These are phyloP conservation scores for Scytalopus superciliaris DNA, from an alignment of 2,113 vertebrate genomes.

Conservation along the genomic window DNA sequence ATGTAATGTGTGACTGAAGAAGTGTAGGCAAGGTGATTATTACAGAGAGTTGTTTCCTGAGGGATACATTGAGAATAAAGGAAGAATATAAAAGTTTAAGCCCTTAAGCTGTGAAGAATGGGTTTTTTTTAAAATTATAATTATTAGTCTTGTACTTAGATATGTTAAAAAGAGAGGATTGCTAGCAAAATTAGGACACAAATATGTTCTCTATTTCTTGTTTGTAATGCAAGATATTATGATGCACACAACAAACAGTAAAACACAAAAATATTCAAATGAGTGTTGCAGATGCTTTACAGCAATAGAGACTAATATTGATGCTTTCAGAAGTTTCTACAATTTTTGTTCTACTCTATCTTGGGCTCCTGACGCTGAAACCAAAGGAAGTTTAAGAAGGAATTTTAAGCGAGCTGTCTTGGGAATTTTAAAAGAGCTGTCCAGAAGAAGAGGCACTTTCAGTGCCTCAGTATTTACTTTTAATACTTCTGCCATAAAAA, in stretches of 20 bases:
- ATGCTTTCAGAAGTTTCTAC: neutral
- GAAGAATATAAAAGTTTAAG: conserved; percentile 54
- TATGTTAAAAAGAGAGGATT: conserved; percentile 37
- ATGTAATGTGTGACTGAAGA: conserved; percentile 59
- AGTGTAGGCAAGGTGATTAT: conserved; percentile 58
- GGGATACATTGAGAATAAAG: conserved; percentile 50
- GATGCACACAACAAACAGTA: neutral
- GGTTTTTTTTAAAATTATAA: neutral
- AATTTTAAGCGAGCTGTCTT: neutral
- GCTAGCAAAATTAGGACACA: conserved; percentile 37
- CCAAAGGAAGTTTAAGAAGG: neutral
- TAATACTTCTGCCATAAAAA: neutral
- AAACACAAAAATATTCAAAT: conserved; percentile 1
- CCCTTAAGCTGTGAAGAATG: conserved; percentile 33
- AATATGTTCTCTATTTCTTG: conserved; percentile 24
- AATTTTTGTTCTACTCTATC: neutral
- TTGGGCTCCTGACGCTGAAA: neutral
- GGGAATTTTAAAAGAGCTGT: neutral
- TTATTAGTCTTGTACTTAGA: conserved; percentile 40
- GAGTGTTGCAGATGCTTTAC: neutral
- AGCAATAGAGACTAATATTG: neutral
- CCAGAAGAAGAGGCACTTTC: neutral
- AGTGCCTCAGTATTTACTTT: neutral
- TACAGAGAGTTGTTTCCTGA: conserved; percentile 51
- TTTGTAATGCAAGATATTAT: conserved; percentile 34